Conservation (phyloP, 2,113 vertebrate species). For the Thryonomys swinderianus region DNA sequence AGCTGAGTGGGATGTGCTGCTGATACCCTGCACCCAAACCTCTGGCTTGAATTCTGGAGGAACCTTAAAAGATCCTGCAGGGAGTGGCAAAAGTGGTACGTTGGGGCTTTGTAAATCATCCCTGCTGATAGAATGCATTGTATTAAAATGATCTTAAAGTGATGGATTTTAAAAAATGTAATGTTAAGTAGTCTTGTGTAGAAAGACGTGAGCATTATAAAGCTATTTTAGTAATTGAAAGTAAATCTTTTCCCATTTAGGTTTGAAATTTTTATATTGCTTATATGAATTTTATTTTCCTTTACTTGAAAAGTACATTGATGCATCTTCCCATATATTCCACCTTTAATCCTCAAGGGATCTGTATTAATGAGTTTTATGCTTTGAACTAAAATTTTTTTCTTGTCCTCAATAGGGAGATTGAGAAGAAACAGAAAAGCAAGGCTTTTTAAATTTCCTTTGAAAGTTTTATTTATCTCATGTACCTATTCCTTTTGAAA, state of each 20-base stretch:
- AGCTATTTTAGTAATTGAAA: not conserved
- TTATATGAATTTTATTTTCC: slow-evolving; percentile 9
- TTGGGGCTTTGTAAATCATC: not conserved
- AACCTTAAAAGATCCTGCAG: slow-evolving; percentile 48
- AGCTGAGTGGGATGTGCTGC: slow-evolving; percentile 57
- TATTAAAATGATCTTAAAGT: slow-evolving; percentile 62
- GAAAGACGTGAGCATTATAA: not conserved
- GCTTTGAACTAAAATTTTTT: slow-evolving; percentile 51
- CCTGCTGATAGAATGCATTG: slow-evolving; percentile 10
- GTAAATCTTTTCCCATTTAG: not conserved
- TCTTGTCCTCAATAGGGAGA: slow-evolving; percentile 33
- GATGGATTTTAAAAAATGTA: not conserved
- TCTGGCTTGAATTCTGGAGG: not conserved
- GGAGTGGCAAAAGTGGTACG: slow-evolving; percentile 66
- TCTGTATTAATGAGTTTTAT: slow-evolving; percentile 40
- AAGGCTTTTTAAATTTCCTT: slow-evolving; percentile 33
- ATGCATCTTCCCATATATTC: not conserved
- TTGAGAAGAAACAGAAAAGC: slow-evolving; percentile 31
- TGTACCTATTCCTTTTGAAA: slow-evolving; percentile 21
- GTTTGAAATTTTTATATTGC: slow-evolving; percentile 38
- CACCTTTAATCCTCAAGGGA: not conserved
- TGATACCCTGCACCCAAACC: not conserved
- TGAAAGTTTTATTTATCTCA: slow-evolving; percentile 36
- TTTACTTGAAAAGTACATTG: not conserved
- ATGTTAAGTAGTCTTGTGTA: not conserved